phyloP scores from a whole-genome alignment of 1,140 invertebrate species.

The Drosophila pandora region DNA sequence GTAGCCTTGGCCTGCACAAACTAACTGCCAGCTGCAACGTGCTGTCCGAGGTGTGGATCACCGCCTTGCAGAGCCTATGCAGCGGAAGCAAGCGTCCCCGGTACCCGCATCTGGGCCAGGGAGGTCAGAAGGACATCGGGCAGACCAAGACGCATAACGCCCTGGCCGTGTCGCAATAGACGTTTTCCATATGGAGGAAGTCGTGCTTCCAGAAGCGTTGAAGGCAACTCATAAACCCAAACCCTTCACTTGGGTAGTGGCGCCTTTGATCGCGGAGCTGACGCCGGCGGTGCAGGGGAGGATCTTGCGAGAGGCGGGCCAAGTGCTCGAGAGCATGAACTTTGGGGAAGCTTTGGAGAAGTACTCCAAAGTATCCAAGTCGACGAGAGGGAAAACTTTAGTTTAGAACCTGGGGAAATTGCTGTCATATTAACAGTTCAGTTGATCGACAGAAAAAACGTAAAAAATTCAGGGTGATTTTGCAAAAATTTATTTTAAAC shows the following conservation, averaged over 20 bases:
- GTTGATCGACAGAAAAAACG: too few species aligned
- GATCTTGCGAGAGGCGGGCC: slow-evolving; percentile 95
- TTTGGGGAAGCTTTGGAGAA: slow-evolving; percentile 63
- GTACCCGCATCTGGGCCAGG: slow-evolving; percentile 93
- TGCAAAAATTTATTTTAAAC: too few species aligned
- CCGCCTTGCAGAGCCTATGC: slow-evolving; percentile 96
- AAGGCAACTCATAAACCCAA: slow-evolving; percentile 84
- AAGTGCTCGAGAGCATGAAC: slow-evolving; percentile 91
- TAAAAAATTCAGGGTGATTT: too few species aligned
- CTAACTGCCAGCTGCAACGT: slow-evolving; percentile 96
- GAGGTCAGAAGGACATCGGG: slow-evolving; percentile 94
- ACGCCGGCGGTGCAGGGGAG: slow-evolving; percentile 95
- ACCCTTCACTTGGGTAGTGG: slow-evolving; percentile 96
- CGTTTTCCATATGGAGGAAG: slow-evolving; percentile 89
- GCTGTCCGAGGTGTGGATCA: slow-evolving; percentile 96
- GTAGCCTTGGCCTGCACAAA: slow-evolving; percentile 97
- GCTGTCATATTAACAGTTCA: too few species aligned
- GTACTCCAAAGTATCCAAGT: slow-evolving; percentile 74
- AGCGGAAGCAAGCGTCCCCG: slow-evolving; percentile 90
- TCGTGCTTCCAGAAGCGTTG: slow-evolving; percentile 42
- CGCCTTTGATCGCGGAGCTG: slow-evolving; percentile 96
- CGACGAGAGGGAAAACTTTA: slow-evolving; percentile 83
- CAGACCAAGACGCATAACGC: slow-evolving; percentile 97
- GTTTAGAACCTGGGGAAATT: too few species aligned
- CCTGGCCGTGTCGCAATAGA: slow-evolving; percentile 95